phyloP scores from a whole-genome alignment of 1,140 invertebrate species.

The Kradibia gibbosae region DNA sequence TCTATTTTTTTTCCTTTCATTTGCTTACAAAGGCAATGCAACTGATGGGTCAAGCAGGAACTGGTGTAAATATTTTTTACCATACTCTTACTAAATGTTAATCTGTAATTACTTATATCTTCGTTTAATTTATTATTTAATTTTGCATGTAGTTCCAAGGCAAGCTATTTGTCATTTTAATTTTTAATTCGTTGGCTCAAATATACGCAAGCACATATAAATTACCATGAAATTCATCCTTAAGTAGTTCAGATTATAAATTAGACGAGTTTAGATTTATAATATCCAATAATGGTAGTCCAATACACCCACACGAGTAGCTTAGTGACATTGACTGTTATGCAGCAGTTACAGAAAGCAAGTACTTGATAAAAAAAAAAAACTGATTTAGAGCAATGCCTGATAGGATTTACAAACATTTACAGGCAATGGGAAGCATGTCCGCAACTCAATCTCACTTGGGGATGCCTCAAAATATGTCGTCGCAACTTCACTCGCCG shows the following conservation, averaged over 20 bases:
- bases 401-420: neutral
- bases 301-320: too few relatives aligned
- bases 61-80: conserved; percentile 85
- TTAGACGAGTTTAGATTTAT: too few relatives aligned
- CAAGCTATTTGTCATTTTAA: neutral
- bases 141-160: neutral
- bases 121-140: neutral
- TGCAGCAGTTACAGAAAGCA: too few relatives aligned
- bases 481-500: conserved; percentile 61
- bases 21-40: conserved; percentile 83
- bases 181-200: neutral
- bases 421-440: conserved; percentile 79
- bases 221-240: too few relatives aligned
- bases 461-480: conserved; percentile 55
- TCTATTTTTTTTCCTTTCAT: conserved; percentile 54
- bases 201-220: too few relatives aligned
- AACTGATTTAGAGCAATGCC: too few relatives aligned
- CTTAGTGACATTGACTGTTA: too few relatives aligned
- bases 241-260: too few relatives aligned
- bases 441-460: conserved; percentile 67
- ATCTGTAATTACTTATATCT: neutral
- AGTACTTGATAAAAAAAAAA: too few relatives aligned
- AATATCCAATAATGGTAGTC: too few relatives aligned
- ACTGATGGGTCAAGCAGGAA: conserved; percentile 89
- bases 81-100: conserved; percentile 27